These are phyloP conservation scores for Danio albolineatus DNA, from an alignment of 2,797 vertebrate genomes.

Conservation along the genomic window DNA sequence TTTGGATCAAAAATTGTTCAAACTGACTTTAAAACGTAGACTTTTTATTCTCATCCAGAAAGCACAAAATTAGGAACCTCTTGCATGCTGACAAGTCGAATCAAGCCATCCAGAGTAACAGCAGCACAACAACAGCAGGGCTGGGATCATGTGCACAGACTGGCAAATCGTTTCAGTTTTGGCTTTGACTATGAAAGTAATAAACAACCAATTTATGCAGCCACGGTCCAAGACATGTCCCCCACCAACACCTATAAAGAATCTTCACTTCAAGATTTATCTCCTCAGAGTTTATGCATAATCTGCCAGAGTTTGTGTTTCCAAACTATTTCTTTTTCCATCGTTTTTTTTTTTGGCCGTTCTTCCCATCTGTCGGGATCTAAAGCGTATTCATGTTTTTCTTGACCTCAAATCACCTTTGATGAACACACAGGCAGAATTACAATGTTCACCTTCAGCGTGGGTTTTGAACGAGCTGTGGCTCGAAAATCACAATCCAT, in stretches of 20 bases:
- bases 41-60: conserved; percentile 14
- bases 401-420: conserved; percentile 47
- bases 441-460: conserved; percentile 62
- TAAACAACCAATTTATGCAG: conserved; percentile 62
- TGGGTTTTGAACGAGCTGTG: conserved; percentile 63
- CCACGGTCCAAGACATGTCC: conserved; percentile 58
- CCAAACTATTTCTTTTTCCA: conserved; percentile 64
- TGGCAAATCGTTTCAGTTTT: conserved; percentile 50
- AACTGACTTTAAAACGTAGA: background rate
- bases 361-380: conserved; percentile 67
- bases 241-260: conserved; percentile 62
- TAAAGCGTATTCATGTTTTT: conserved; percentile 39
- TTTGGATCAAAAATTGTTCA: conserved; percentile 1
- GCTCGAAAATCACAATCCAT: conserved; percentile 68
- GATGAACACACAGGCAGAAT: conserved; percentile 61
- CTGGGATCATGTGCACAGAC: conserved; percentile 22
- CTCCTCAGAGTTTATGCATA: conserved; percentile 62
- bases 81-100: conserved; percentile 18
- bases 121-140: background rate
- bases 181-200: conserved; percentile 49
- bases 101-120: conserved; percentile 34
- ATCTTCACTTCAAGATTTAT: conserved; percentile 67
- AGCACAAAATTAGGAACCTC: conserved; percentile 53
- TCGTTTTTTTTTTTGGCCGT: conserved; percentile 60
- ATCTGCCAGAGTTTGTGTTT: conserved; percentile 69